phyloP scores from a whole-genome alignment of 2,888 invertebrate genomes.

The Chaetogeoica ovagalla region DNA sequence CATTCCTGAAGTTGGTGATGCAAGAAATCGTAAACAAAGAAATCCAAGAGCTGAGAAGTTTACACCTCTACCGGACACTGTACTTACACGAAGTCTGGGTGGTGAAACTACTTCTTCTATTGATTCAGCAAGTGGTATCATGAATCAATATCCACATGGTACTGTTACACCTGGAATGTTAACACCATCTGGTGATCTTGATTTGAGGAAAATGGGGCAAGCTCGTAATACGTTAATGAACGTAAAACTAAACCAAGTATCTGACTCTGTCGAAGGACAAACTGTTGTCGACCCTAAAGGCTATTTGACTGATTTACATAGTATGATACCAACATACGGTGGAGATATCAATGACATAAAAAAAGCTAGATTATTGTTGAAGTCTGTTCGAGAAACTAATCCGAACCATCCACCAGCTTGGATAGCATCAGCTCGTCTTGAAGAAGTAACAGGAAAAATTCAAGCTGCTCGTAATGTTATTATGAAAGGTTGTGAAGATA shows the following conservation, averaged over 20 bases:
- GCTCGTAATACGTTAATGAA: conserved; percentile 99
- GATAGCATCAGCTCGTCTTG: conserved; percentile 97
- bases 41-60: conserved; percentile 95
- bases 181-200: conserved; percentile 83
- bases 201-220: conserved; percentile 97
- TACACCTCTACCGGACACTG: conserved; percentile 95
- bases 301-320: conserved; percentile 97
- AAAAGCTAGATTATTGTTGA: conserved; percentile 89
- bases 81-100: conserved; percentile 82
- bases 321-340: conserved; percentile 98
- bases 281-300: conserved; percentile 99
- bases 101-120: conserved; percentile 78
- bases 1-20: conserved; percentile 99
- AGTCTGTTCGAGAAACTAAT: conserved; percentile 96
- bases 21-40: conserved; percentile 91
- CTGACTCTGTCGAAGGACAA: conserved; percentile 98
- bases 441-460: conserved; percentile 96
- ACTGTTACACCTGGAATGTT: conserved; percentile 83
- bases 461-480: conserved; percentile 96
- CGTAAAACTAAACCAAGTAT: conserved; percentile 91
- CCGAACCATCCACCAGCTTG: conserved; percentile 99
- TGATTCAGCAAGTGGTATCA: conserved; percentile 82
- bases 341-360: conserved; percentile 96
- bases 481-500: conserved; percentile 97
- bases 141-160: conserved; percentile 81